A percentile compares a stretch with the other conserved stretches of the same genome.
phyloP scores from a whole-genome alignment of 2,888 invertebrate genomes.

The Apamea monoglypha region DNA sequence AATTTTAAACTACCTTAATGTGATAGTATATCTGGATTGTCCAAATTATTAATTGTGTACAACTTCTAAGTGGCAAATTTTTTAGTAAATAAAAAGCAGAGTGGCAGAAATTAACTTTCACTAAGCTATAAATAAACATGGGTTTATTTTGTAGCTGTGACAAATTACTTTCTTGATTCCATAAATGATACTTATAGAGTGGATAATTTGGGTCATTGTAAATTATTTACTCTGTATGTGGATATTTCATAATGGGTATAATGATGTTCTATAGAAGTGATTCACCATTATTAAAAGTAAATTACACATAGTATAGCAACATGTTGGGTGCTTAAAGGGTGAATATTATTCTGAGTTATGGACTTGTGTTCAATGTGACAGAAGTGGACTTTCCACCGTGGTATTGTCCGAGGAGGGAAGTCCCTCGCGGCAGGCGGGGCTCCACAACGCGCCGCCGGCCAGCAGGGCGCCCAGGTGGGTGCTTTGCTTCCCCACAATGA shows the following conservation, averaged over 20 bases:
- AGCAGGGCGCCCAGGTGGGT: slow-evolving; percentile 90
- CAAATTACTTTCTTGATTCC: slow-evolving; percentile 27
- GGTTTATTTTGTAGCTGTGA: slow-evolving; percentile 33
- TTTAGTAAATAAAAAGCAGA: slow-evolving; percentile 85
- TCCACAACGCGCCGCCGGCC: slow-evolving; percentile 85
- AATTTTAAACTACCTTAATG: slow-evolving; percentile 47
- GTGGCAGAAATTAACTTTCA: slow-evolving; percentile 71
- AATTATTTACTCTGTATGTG: slow-evolving; percentile 75
- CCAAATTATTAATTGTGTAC: slow-evolving; percentile 73
- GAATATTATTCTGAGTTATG: slow-evolving; percentile 71
- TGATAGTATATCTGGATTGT: slow-evolving; percentile 88
- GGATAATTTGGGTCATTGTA: slow-evolving; percentile 50
- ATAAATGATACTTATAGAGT: slow-evolving; percentile 33
- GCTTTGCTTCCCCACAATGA: slow-evolving; percentile 74
- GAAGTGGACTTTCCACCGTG: slow-evolving; percentile 96
- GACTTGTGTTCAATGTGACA: slow-evolving; percentile 87
- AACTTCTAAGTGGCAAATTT: slow-evolving; percentile 52
- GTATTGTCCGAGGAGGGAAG: slow-evolving; percentile 93
- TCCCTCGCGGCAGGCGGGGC: slow-evolving; percentile 89
- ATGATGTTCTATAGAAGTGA: slow-evolving; percentile 38
- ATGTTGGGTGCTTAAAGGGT: slow-evolving; percentile 63
- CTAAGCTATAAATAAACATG: slow-evolving; percentile 32
- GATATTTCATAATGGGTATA: slow-evolving; percentile 54
- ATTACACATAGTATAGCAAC: slow-evolving; percentile 39
- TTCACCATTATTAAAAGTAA: slow-evolving; percentile 43